Evolutionary conservation across 2,113 vertebrate genomes (phyloP).

Genomic region (Aspidoscelis tigris): DNA sequence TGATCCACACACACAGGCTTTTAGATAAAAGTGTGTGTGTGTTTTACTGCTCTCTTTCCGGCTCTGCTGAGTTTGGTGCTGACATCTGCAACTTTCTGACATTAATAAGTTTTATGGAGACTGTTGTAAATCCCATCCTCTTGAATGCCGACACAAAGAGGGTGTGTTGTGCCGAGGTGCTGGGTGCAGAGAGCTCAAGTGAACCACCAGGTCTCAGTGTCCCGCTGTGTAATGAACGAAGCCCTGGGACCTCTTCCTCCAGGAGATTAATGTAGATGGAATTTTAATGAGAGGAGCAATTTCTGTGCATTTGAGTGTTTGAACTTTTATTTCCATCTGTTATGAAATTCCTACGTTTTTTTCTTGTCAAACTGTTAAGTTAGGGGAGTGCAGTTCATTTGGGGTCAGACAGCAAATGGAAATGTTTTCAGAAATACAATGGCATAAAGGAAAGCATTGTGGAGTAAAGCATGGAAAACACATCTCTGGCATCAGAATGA

Average conservation of each 20-base stretch:
- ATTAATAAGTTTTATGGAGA: constrained; percentile 48
- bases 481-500: constrained; percentile 59
- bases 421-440: constrained; percentile 76
- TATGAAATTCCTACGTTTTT: constrained; percentile 61
- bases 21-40: accelerated
- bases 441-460: constrained; percentile 63
- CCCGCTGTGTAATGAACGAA: constrained; percentile 29
- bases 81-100: constrained; percentile 59
- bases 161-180: neutral
- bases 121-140: constrained; percentile 8
- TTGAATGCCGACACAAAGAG: neutral
- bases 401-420: constrained; percentile 85
- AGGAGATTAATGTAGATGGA: constrained; percentile 53
- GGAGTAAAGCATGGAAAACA: constrained; percentile 67
- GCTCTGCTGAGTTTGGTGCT: neutral
- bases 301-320: constrained; percentile 63
- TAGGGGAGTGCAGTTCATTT: constrained; percentile 64
- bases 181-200: accelerated
- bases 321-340: constrained; percentile 36
- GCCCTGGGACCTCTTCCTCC: constrained; percentile 41
- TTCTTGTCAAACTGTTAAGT: constrained; percentile 56
- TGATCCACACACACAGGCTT: neutral
- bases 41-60: neutral
- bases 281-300: constrained; percentile 55
- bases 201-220: neutral